phyloP scores from a whole-genome alignment of 1,140 invertebrate genomes.

The Penaeus indicus region DNA sequence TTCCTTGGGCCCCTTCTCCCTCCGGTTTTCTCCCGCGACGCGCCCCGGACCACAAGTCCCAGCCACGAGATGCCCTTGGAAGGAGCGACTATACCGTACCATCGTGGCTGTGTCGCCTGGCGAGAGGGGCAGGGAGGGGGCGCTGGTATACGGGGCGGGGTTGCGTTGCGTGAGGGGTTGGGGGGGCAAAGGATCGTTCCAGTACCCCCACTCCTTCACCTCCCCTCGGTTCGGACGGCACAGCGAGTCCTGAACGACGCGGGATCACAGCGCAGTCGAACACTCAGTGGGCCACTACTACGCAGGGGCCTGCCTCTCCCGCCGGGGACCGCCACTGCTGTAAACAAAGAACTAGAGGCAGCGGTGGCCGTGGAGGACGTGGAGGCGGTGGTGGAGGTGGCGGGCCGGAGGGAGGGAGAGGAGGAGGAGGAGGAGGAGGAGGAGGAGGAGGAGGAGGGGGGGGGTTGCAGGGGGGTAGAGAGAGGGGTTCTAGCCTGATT shows the following conservation, averaged over 20 bases:
- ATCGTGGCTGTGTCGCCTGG: too few relatives aligned
- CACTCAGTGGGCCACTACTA: background rate
- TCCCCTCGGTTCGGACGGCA: background rate
- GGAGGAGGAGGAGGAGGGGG: background rate
- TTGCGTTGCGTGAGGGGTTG: too few relatives aligned
- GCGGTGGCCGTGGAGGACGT: background rate
- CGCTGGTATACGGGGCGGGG: too few relatives aligned
- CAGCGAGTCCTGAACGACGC: background rate
- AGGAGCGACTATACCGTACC: too few relatives aligned
- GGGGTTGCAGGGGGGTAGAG: background rate
- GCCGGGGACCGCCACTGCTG: slow-evolving; percentile 36
- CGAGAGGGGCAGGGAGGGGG: too few relatives aligned
- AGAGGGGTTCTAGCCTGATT: background rate
- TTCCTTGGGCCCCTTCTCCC: too few relatives aligned
- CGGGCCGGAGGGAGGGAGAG: background rate
- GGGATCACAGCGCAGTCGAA: background rate
- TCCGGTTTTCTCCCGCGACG: too few relatives aligned
- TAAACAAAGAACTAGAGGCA: slow-evolving; percentile 49
- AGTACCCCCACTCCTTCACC: too few relatives aligned
- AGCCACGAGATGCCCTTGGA: too few relatives aligned
- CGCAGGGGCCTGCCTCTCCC: slow-evolving; percentile 43
- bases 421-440: background rate
- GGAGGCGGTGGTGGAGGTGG: slow-evolving; percentile 14
- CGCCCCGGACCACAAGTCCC: too few relatives aligned
- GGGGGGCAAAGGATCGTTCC: too few relatives aligned